phyloP scores from a whole-genome alignment of 2,797 vertebrate species.

The Alca torda region DNA sequence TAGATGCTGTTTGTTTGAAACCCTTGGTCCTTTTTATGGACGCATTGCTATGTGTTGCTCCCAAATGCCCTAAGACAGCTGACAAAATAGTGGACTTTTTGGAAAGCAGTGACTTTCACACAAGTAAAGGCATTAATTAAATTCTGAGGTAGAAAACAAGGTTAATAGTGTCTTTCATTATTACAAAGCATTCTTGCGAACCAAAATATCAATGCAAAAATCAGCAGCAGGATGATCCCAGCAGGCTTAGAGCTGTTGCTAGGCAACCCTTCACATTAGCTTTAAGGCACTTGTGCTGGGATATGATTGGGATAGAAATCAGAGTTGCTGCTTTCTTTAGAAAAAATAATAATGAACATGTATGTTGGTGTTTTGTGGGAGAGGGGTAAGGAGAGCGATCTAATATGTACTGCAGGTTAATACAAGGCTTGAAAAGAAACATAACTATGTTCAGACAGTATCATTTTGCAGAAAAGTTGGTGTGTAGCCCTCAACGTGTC shows the following conservation, averaged over 20 bases:
- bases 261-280: conserved; percentile 23
- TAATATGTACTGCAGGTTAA: not conserved
- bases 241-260: conserved; percentile 28
- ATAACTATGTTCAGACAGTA: not conserved
- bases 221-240: conserved; percentile 29
- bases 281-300: not conserved
- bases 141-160: not conserved
- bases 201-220: not conserved
- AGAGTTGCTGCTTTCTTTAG: not conserved
- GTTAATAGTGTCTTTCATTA: not conserved
- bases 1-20: not conserved
- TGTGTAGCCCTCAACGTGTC: not conserved
- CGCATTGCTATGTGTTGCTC: not conserved
- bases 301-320: not conserved
- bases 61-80: not conserved
- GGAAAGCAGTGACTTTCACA: not conserved
- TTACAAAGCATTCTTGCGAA: not conserved
- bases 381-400: not conserved
- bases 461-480: not conserved
- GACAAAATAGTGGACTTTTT: not conserved
- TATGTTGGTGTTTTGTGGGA: not conserved
- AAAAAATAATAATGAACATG: not conserved
- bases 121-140: conserved; percentile 12
- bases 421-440: not conserved
- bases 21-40: not conserved